These are phyloP conservation scores for Oasisia sp. DNA, from an alignment of 2,888 invertebrate species.

Conservation along the genomic window DNA sequence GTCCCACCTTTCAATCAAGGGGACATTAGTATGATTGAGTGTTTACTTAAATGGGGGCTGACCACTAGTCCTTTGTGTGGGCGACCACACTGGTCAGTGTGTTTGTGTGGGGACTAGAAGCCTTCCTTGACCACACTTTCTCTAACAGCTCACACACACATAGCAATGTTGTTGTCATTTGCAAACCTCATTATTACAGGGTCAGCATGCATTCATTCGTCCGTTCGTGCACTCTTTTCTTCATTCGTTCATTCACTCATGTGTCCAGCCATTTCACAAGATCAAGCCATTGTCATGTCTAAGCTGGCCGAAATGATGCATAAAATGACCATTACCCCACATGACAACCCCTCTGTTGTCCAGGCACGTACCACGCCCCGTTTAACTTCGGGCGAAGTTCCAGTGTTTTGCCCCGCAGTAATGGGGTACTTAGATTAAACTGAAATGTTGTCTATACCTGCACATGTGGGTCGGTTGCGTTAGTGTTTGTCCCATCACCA, in stretches of 20 bases:
- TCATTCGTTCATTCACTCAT: background rate
- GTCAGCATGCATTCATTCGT: background rate
- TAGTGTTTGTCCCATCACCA: background rate
- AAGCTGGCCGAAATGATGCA: conserved; percentile 11
- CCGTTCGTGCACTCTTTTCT: background rate
- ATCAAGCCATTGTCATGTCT: background rate
- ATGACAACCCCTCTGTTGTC: background rate
- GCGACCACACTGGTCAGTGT: background rate
- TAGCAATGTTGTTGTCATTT: background rate
- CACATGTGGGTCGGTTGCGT: background rate
- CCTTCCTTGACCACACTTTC: background rate
- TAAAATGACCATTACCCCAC: background rate
- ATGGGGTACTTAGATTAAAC: background rate
- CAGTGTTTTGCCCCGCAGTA: background rate
- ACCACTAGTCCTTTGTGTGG: background rate
- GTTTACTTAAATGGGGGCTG: conserved; percentile 6
- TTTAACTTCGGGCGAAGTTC: background rate
- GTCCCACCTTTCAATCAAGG: background rate
- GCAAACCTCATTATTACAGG: conserved; percentile 12
- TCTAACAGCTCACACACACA: background rate
- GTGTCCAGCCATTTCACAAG: background rate
- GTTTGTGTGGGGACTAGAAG: background rate
- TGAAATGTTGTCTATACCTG: background rate
- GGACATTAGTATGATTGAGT: conserved; percentile 11
- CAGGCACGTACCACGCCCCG: background rate